phyloP scores from a whole-genome alignment of 2,113 vertebrate species.

The Entomyzon cyanotis region DNA sequence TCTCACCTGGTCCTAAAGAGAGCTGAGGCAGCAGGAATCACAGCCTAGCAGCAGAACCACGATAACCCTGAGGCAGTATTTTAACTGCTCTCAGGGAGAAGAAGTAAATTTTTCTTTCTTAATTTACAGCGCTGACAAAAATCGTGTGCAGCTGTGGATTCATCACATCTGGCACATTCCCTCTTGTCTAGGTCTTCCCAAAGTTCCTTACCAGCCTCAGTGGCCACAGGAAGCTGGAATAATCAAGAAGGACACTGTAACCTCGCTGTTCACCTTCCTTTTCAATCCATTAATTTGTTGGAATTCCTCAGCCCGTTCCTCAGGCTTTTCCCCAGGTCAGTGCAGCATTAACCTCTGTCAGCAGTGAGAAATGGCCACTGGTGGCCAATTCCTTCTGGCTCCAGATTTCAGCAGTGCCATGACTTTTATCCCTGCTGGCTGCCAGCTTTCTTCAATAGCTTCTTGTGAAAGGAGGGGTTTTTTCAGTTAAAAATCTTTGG shows the following conservation, averaged over 20 bases:
- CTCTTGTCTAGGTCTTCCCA: background rate
- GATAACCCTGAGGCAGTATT: background rate
- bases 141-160: background rate
- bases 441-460: background rate
- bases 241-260: background rate
- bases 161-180: background rate
- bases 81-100: background rate
- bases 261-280: background rate
- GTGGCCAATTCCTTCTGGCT: background rate
- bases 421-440: background rate
- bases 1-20: background rate
- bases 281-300: background rate
- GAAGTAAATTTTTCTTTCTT: background rate
- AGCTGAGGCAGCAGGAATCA: background rate
- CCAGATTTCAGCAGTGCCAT: background rate
- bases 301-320: background rate
- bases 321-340: background rate
- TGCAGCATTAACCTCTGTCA: slow-evolving; percentile 26
- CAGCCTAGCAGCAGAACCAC: background rate
- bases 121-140: background rate
- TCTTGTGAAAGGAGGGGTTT: background rate
- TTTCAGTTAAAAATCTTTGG: background rate
- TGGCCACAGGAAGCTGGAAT: background rate
- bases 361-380: slow-evolving; percentile 1
- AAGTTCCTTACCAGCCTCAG: background rate